phyloP scores from a whole-genome alignment of 1,140 invertebrate species.

The Acromyrmex charruanus region DNA sequence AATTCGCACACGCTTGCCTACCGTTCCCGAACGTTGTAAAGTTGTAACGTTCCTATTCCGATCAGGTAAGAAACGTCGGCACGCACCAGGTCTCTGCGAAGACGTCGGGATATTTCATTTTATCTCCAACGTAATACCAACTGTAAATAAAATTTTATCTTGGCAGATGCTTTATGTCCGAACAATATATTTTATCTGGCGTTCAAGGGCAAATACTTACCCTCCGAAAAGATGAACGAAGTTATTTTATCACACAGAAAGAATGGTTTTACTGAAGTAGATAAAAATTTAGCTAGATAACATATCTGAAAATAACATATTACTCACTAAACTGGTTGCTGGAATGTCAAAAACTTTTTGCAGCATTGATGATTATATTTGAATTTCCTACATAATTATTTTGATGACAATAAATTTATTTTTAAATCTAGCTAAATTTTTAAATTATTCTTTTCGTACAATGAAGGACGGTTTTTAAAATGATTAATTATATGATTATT shows the following conservation, averaged over 20 bases:
- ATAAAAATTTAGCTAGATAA: too few relatives aligned
- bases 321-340: too few relatives aligned
- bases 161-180: constrained; percentile 4
- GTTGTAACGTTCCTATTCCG: constrained; percentile 33
- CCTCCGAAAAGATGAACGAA: not conserved
- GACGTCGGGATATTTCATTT: constrained; percentile 16
- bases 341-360: too few relatives aligned
- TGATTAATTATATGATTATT: not conserved
- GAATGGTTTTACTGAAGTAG: too few relatives aligned
- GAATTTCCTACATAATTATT: too few relatives aligned
- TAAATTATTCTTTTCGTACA: not conserved
- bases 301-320: too few relatives aligned
- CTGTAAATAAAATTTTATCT: constrained; percentile 47
- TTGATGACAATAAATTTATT: too few relatives aligned
- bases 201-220: constrained; percentile 12
- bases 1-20: constrained; percentile 46
- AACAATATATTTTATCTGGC: constrained; percentile 38
- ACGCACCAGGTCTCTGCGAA: not conserved
- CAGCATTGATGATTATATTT: too few relatives aligned
- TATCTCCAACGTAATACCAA: constrained; percentile 44
- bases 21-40: constrained; percentile 18
- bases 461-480: not conserved
- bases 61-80: constrained; percentile 32
- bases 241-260: too few relatives aligned
- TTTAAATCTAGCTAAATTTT: too few relatives aligned